Conservation (phyloP, 2,888 invertebrate genomes). For the Pandemis heparana region DNA sequence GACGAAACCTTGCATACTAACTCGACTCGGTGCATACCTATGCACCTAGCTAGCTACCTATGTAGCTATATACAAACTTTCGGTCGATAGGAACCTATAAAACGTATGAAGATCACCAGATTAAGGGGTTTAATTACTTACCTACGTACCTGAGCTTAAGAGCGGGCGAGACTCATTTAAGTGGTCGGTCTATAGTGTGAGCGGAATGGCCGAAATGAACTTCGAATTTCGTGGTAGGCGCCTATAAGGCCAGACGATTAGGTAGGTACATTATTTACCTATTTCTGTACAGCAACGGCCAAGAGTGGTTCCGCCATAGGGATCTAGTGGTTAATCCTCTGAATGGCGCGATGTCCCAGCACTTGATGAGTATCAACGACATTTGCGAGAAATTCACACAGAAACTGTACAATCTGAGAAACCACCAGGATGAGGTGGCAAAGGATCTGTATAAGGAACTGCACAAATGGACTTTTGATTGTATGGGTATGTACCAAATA, state of each 20-base stretch:
- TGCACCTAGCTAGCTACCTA: no score
- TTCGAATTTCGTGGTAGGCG: no score
- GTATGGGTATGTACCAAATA: slow-evolving; percentile 74
- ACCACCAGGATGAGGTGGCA: slow-evolving; percentile 87
- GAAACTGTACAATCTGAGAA: slow-evolving; percentile 83
- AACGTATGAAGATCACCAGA: no score
- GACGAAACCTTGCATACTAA: no score
- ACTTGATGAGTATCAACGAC: slow-evolving; percentile 73
- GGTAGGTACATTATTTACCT: background rate
- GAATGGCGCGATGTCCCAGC: slow-evolving; percentile 62
- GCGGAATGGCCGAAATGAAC: no score
- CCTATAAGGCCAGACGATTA: background rate
- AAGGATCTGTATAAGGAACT: slow-evolving; percentile 85
- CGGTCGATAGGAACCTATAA: no score
- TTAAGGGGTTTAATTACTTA: no score
- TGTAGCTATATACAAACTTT: no score
- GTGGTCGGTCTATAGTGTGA: no score
- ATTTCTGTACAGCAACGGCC: slow-evolving; percentile 76
- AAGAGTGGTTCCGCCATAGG: slow-evolving; percentile 86
- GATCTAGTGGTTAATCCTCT: slow-evolving; percentile 79
- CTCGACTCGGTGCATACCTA: no score
- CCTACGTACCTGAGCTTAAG: no score
- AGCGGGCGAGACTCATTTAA: no score
- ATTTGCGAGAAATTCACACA: slow-evolving; percentile 67
- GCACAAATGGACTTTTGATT: slow-evolving; percentile 89